phyloP scores from a whole-genome alignment of 2,113 vertebrate species.

The Patagioenas fasciata region DNA sequence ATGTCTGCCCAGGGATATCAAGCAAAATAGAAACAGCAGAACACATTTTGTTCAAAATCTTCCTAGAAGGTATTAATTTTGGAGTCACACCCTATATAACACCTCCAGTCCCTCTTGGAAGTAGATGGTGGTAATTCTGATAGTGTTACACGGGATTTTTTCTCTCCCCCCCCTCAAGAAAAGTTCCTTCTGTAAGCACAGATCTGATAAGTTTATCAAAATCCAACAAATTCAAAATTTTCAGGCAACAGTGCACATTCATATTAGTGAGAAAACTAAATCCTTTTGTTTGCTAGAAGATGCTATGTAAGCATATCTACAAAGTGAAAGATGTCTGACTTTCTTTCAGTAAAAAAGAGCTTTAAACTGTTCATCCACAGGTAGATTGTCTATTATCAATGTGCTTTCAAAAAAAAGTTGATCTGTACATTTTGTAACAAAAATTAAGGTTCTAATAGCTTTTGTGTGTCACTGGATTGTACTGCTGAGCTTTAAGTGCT shows the following conservation, averaged over 20 bases:
- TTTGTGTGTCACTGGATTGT: neutral
- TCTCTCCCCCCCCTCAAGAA: neutral
- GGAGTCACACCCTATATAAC: fast-evolving
- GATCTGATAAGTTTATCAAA: neutral
- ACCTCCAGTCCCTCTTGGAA: neutral
- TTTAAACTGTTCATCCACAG: neutral
- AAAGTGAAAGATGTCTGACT: neutral
- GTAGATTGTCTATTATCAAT: neutral
- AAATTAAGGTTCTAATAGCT: neutral
- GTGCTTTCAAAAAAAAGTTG: neutral
- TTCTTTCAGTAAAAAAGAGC: neutral
- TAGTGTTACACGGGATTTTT: neutral
- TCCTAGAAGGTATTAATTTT: neutral
- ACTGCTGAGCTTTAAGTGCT: neutral
- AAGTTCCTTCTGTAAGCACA: neutral
- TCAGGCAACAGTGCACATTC: neutral
- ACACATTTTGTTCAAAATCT: neutral
- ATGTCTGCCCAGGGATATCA: neutral
- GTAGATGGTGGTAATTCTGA: neutral
- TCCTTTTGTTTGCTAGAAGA: neutral
- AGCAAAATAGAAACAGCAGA: neutral
- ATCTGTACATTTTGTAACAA: neutral
- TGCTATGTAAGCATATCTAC: neutral
- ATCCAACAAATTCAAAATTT: neutral
- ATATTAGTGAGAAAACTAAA: neutral